A percentile compares a stretch with the other conserved stretches of the same genome.
Evolutionary conservation across 2,797 vertebrate species (phyloP).

Genomic region (Propithecus perrieri): DNA sequence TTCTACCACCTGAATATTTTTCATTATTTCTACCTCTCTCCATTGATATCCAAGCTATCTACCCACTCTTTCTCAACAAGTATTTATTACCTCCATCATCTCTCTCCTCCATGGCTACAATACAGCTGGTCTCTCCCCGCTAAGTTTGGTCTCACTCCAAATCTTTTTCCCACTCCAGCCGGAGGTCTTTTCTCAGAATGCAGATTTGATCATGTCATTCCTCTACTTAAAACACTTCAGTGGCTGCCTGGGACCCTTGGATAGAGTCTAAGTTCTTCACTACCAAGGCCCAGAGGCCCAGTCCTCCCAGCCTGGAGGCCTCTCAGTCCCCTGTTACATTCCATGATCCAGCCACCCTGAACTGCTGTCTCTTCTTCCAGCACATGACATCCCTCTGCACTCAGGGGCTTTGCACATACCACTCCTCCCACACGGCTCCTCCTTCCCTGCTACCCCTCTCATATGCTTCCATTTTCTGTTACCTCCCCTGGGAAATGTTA

Average conservation of each 20-base stretch:
- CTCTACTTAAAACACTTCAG: neutral
- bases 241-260: neutral
- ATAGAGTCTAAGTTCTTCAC: neutral
- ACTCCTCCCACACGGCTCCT: neutral
- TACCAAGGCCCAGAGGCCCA: neutral
- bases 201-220: neutral
- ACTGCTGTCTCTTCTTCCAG: neutral
- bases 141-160: neutral
- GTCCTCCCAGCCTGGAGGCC: neutral
- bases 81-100: neutral
- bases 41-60: neutral
- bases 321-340: neutral
- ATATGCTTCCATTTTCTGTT: neutral
- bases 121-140: neutral
- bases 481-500: neutral
- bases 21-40: neutral
- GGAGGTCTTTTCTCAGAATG: constrained; percentile 12
- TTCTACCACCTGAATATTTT: neutral
- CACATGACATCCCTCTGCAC: neutral
- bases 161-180: neutral
- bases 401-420: neutral
- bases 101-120: neutral
- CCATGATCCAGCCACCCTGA: neutral
- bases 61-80: neutral
- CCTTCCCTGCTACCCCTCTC: neutral